phyloP scores from a whole-genome alignment of 1,140 invertebrate genomes.

The Drosophila subobscura region DNA sequence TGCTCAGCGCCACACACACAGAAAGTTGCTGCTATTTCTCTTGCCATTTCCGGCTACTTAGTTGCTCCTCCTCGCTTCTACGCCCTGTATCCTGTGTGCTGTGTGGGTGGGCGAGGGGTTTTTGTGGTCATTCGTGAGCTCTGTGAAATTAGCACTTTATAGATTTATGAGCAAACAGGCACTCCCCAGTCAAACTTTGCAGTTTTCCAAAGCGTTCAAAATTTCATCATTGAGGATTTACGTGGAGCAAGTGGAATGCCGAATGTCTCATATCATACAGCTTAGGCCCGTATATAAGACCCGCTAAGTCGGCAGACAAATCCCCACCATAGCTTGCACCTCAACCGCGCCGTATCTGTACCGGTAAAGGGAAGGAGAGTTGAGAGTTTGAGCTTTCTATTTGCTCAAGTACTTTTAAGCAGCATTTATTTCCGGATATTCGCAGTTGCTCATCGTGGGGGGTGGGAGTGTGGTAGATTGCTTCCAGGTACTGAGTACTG shows the following conservation, averaged over 20 bases:
- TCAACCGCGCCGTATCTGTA: neutral
- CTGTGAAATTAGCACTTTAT: slow-evolving; percentile 65
- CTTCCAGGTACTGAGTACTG: neutral
- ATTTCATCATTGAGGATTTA: slow-evolving; percentile 41
- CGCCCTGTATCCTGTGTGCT: slow-evolving; percentile 1
- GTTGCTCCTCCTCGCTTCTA: slow-evolving; percentile 22
- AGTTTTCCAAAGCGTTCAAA: slow-evolving; percentile 42
- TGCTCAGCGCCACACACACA: slow-evolving; percentile 41
- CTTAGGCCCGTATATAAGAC: slow-evolving; percentile 36
- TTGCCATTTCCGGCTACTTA: slow-evolving; percentile 66
- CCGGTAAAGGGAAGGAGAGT: slow-evolving; percentile 18
- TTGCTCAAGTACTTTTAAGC: slow-evolving; percentile 73
- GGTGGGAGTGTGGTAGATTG: slow-evolving; percentile 4
- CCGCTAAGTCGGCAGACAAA: slow-evolving; percentile 48
- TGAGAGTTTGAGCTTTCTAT: slow-evolving; percentile 45
- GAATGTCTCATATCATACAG: slow-evolving; percentile 5
- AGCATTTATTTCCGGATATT: slow-evolving; percentile 75
- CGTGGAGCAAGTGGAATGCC: slow-evolving; percentile 1
- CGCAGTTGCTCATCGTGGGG: slow-evolving; percentile 42
- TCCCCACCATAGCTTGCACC: slow-evolving; percentile 1
- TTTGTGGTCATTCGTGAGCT: slow-evolving; percentile 8
- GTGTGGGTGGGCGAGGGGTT: slow-evolving; percentile 17
- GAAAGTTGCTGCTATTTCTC: slow-evolving; percentile 56
- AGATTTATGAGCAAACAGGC: slow-evolving; percentile 56
- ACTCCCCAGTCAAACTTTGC: neutral